These are phyloP conservation scores for Macrotrachela quadricornifera DNA, from an alignment of 1,140 invertebrate species.

Conservation along the genomic window DNA sequence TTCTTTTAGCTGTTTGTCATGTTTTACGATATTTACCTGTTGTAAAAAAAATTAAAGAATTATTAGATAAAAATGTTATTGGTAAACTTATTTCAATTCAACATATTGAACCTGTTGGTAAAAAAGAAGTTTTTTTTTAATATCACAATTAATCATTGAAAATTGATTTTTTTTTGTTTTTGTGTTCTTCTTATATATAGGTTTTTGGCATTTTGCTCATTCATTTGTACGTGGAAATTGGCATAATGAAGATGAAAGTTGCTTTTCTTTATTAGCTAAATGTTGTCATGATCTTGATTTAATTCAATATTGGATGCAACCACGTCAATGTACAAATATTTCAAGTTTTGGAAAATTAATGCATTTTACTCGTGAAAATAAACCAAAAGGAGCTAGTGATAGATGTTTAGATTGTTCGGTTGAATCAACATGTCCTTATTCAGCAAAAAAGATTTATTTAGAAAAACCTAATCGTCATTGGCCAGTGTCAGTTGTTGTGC, in stretches of 20 bases:
- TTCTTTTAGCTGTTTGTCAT: constrained; percentile 32
- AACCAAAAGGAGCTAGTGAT: constrained; percentile 18
- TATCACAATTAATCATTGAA: not conserved
- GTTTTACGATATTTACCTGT: constrained; percentile 29
- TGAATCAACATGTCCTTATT: constrained; percentile 29
- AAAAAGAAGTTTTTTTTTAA: constrained; percentile 9
- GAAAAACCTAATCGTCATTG: constrained; percentile 9
- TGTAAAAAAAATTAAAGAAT: constrained; percentile 24
- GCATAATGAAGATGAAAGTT: constrained; percentile 24
- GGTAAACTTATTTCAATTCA: constrained; percentile 32
- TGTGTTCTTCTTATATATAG: constrained; percentile 17
- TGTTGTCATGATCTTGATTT: constrained; percentile 36
- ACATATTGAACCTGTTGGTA: constrained; percentile 29
- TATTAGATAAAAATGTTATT: constrained; percentile 28
- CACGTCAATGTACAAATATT: constrained; percentile 20
- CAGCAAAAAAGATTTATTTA: constrained; percentile 31
- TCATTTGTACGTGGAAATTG: constrained; percentile 35
- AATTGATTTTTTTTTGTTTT: not conserved
- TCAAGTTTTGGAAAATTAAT: constrained; percentile 32
- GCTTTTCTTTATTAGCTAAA: constrained; percentile 31
- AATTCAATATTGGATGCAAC: constrained; percentile 29
- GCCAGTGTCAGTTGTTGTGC: constrained; percentile 12
- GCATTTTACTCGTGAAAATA: constrained; percentile 23
- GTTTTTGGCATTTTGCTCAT: constrained; percentile 35
- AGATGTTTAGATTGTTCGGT: constrained; percentile 28